Evolutionary conservation across 2,797 vertebrate genomes (phyloP), one percentile per base, ranked within the genome.

Genomic region (Podarcis lilfordi): DNA sequence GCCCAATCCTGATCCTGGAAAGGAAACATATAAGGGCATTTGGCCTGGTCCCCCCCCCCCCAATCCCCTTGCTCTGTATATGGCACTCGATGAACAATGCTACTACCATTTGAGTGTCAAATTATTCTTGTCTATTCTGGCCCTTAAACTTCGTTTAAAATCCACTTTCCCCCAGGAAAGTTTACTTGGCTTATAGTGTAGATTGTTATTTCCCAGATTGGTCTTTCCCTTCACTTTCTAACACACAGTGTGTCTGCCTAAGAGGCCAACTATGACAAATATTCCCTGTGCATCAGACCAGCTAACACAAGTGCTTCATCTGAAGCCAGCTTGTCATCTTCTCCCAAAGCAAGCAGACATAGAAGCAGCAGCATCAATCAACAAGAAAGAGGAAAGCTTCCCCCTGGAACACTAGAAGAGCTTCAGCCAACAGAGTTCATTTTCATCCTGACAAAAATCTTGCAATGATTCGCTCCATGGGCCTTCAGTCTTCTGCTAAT

Each of bases 241-340:
- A 74, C 45, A 87, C 23, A 61, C 27, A 80, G n/a, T 37, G 3
- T 68, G 93, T 89, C 76, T 88, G 68, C 50, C 80, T 76, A 40
- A 89, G 78, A 94, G 82, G 84, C 35, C 32, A 23, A 78, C 78
- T 84, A 77, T 89, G 84, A 90, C 61, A 92, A 94, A 91, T 64
- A 90, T 71, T 87, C 21, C 84, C 87, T 86, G 27, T 40, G 80
- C 32, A 81, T 92, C 91, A 88, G 71, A 85, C 59, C 88, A 91
- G 81, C 69, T 82, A 91, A 35, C 89, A 91, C 6, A 79, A 86
- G 61, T 45, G 69, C 61, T 81, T 91, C 80, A 89, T 68, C 77
- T 84, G 79, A 83, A 91, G 21, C 21, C 50, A 85, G 64, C 83
- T 81, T 87, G 50, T 86, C 80, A 90, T 45, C 43, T 86, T 79